Evolutionary conservation across 1,140 invertebrate genomes (phyloP).

Genomic region (Trichonephila inaurata): DNA sequence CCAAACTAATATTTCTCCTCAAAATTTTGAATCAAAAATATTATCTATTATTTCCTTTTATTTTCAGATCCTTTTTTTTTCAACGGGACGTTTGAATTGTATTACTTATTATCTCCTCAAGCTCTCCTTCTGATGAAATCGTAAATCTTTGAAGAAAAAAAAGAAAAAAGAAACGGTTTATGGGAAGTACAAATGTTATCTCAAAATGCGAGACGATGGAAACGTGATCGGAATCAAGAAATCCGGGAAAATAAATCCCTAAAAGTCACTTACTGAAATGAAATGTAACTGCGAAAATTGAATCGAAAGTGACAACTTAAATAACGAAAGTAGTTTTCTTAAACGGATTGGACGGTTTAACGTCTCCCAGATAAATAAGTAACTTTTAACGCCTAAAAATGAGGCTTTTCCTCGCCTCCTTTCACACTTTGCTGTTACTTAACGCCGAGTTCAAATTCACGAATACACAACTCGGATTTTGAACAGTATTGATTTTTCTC

Average conservation of each 20-base stretch:
- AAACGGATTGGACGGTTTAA: conserved; percentile 36
- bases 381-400: neutral
- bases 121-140: conserved; percentile 50
- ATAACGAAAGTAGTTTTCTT: conserved; percentile 26
- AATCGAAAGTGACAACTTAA: conserved; percentile 58
- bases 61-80: neutral
- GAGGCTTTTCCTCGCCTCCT: neutral
- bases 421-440: neutral
- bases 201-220: conserved; percentile 14
- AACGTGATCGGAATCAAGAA: conserved; percentile 31
- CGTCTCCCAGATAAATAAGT: neutral
- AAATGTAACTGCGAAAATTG: conserved; percentile 37
- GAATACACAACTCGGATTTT: too few relatives aligned
- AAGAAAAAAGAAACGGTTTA: neutral
- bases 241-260: neutral
- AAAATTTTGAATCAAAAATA: neutral
- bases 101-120: conserved; percentile 31
- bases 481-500: too few relatives aligned
- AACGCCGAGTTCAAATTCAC: too few relatives aligned
- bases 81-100: neutral
- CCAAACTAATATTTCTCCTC: too few relatives aligned
- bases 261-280: conserved; percentile 60
- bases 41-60: conserved; percentile 6
- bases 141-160: conserved; percentile 22
- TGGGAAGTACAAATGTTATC: conserved; percentile 49